Base-by-base conservation (phyloP, 2,888 invertebrate genomes). In the Agrilus mali region DNA sequence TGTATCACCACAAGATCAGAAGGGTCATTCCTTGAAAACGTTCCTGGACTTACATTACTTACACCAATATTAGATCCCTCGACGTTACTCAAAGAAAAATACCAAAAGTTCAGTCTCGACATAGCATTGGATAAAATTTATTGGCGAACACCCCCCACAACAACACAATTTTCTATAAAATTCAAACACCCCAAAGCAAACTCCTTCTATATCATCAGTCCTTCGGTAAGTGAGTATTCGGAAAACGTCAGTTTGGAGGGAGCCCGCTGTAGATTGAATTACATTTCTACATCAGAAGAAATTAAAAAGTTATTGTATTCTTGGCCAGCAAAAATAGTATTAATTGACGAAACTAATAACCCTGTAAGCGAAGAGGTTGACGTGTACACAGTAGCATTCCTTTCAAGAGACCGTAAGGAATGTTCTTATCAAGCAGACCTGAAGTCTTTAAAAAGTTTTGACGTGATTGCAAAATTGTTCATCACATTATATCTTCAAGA, bases 131-230 rank as follows among this genome's bases (percentile, higher is more conserved):
- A 58, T 36, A 54, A 49, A 36, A 47, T 64, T 14, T 43, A 48
- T 4, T 59, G 60, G 57, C 54, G 51, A 37, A 53, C 49, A 8
- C 36, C 48, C 1, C 49, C 48, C 5, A 47, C 49, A 13, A 46
- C 51, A 1, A 52, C 45, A n/a, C 54, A 52, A 40, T 49, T 60
- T 27, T 50, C 53, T 32, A 54, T 63, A 36, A 62, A 59, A 47
- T 62, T 65, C 45, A 49, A 55, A n/a, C 64, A 65, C 45, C 64
- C 64, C 1, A 60, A 56, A 47, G 59, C 60, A 2, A 50, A 55
- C 2, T 57, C 57, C 36, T 53, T 47, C 38, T 52, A 60, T 4
- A 50, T 50, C 4, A 56, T 59, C 35, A 53, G 57, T 14, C 51
- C 56, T 1, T 56, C 60, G 36, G 53, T 57, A 6, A 54, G 51